Evolutionary conservation across 2,113 vertebrate species (phyloP).

Genomic region (Chascanopsetta lugubris): DNA sequence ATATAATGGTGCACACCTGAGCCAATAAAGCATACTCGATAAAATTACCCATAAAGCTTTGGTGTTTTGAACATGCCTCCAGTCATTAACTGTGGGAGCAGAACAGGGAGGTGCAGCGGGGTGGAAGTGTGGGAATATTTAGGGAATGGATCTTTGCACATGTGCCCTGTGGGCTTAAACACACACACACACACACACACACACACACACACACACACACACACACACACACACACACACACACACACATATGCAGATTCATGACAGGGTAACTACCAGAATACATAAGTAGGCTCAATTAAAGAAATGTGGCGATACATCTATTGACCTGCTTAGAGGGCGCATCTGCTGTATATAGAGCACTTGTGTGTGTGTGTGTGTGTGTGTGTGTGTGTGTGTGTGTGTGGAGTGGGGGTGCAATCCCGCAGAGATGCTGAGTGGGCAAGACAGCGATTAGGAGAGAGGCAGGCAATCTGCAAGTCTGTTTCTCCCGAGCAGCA

Average conservation of each 20-base stretch:
- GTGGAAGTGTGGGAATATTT: constrained; percentile 2
- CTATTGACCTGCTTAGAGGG: constrained; percentile 48
- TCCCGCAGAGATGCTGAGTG: constrained; percentile 60
- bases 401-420: constrained; percentile 7
- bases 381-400: constrained; percentile 6
- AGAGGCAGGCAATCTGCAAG: constrained; percentile 43
- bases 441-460: constrained; percentile 58
- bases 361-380: constrained; percentile 13
- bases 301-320: constrained; percentile 47
- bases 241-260: not conserved
- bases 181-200: not conserved
- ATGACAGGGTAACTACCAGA: constrained; percentile 28
- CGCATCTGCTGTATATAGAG: constrained; percentile 47
- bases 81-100: not conserved
- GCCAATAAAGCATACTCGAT: not conserved
- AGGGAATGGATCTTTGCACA: constrained; percentile 18
- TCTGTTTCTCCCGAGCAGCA: constrained; percentile 24
- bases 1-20: not conserved
- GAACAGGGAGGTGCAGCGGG: constrained; percentile 10
- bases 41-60: not conserved
- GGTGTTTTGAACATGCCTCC: not conserved
- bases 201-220: constrained; percentile 1
- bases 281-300: constrained; percentile 46
- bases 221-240: constrained; percentile 1
- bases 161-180: not conserved